phyloP scores from a whole-genome alignment of 2,888 invertebrate genomes.

The Acanthosoma haemorrhoidale region DNA sequence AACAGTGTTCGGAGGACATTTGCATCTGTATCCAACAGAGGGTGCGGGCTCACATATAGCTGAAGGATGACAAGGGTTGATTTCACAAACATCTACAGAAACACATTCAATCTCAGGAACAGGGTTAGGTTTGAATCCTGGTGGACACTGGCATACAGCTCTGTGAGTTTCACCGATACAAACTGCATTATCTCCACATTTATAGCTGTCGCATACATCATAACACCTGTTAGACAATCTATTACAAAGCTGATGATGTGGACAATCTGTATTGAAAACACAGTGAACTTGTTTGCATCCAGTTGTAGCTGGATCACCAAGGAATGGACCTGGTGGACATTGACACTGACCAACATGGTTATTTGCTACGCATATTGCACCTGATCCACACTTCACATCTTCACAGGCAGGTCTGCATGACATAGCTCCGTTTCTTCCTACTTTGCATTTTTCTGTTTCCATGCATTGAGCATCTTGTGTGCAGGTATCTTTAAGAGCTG shows the following conservation, averaged over 20 bases:
- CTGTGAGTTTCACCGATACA: constrained; percentile 76
- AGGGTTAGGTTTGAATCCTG: constrained; percentile 74
- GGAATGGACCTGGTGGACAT: constrained; percentile 80
- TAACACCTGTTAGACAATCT: constrained; percentile 75
- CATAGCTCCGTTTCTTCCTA: constrained; percentile 53
- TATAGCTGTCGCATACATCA: constrained; percentile 72
- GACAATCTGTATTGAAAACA: constrained; percentile 80
- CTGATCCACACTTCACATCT: constrained; percentile 71
- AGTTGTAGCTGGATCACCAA: constrained; percentile 72
- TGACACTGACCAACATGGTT: constrained; percentile 86
- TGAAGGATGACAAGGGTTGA: constrained; percentile 73
- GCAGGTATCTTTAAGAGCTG: constrained; percentile 68
- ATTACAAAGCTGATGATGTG: constrained; percentile 72
- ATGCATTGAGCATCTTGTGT: constrained; percentile 72
- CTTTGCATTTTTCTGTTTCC: constrained; percentile 73
- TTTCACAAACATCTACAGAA: constrained; percentile 61
- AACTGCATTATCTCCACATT: constrained; percentile 81
- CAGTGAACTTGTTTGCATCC: constrained; percentile 79
- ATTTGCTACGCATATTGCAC: constrained; percentile 80
- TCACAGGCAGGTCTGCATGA: constrained; percentile 76
- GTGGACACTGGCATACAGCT: constrained; percentile 77
- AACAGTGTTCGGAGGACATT: constrained; percentile 67
- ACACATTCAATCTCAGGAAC: constrained; percentile 77
- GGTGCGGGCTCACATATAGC: constrained; percentile 68
- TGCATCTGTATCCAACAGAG: constrained; percentile 66